phyloP scores from a whole-genome alignment of 2,113 vertebrate genomes.

The Sorex araneus region DNA sequence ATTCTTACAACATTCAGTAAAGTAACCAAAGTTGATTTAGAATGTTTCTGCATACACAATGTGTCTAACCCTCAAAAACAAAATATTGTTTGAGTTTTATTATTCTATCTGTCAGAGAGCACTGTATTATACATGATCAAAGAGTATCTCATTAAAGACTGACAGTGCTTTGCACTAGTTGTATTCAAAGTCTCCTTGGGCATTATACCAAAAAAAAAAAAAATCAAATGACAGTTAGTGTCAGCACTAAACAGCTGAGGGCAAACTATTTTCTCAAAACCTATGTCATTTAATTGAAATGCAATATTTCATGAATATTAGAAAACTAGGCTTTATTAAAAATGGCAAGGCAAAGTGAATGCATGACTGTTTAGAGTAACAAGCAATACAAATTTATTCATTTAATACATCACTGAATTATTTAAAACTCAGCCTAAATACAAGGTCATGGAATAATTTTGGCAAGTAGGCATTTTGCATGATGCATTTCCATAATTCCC shows the following conservation, averaged over 20 bases:
- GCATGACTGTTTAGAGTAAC: constrained; percentile 91
- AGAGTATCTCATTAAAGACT: constrained; percentile 86
- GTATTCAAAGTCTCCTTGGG: constrained; percentile 84
- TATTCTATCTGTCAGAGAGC: constrained; percentile 70
- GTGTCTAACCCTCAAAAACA: constrained; percentile 62
- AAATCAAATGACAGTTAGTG: constrained; percentile 90
- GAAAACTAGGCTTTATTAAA: constrained; percentile 91
- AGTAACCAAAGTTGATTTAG: constrained; percentile 65
- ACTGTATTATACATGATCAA: constrained; percentile 78
- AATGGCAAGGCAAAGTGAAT: constrained; percentile 91
- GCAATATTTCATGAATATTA: constrained; percentile 93
- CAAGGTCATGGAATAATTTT: constrained; percentile 92
- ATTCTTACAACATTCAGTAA: constrained; percentile 40
- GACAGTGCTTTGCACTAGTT: constrained; percentile 85
- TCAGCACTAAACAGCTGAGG: constrained; percentile 92
- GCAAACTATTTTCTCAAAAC: constrained; percentile 89
- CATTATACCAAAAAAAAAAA: constrained; percentile 87
- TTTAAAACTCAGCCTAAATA: constrained; percentile 90
- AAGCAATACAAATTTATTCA: constrained; percentile 93
- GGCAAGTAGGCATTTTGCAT: constrained; percentile 89
- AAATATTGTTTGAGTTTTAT: constrained; percentile 68
- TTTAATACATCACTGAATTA: constrained; percentile 92
- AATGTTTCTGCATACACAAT: constrained; percentile 50
- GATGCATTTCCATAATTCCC: constrained; percentile 91
- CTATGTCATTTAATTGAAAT: constrained; percentile 92